Conservation (phyloP, 2,113 vertebrate species). For the Xerus inauris region DNA sequence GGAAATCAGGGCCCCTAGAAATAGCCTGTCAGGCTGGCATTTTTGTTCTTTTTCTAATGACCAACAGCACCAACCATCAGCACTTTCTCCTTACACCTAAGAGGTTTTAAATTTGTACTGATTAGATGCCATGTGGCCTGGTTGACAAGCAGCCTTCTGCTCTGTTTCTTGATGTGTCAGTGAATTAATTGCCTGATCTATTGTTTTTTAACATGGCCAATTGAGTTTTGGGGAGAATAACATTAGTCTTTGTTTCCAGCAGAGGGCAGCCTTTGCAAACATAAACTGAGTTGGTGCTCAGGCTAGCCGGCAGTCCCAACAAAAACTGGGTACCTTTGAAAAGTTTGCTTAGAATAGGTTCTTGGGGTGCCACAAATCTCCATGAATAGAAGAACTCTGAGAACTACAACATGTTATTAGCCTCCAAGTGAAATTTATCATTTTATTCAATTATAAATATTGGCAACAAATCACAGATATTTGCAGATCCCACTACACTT, state of each 20-base stretch:
- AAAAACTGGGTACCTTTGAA: background rate
- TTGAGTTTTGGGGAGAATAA: background rate
- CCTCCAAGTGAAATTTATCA: background rate
- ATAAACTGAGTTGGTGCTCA: background rate
- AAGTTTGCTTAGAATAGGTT: background rate
- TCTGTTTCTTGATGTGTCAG: constrained; percentile 38
- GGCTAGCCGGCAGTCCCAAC: background rate
- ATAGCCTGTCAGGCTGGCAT: background rate
- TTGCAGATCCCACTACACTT: background rate
- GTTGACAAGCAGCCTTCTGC: background rate
- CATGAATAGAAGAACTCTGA: background rate
- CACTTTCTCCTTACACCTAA: background rate
- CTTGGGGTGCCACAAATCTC: background rate
- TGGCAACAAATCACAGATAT: background rate
- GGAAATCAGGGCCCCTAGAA: background rate
- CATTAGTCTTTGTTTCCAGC: background rate
- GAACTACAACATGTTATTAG: background rate
- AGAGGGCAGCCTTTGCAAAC: constrained; percentile 60
- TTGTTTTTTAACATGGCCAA: constrained; percentile 33
- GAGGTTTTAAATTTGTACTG: constrained; percentile 28
- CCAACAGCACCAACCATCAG: constrained; percentile 3
- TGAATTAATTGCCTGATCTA: constrained; percentile 28
- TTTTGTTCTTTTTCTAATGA: background rate
- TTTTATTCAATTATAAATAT: constrained; percentile 6
- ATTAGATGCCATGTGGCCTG: background rate